Percentiles rank a stretch among this genome's conserved stretches.
Conservation (phyloP, 2,888 invertebrate species). For the Drosophila anceps region DNA sequence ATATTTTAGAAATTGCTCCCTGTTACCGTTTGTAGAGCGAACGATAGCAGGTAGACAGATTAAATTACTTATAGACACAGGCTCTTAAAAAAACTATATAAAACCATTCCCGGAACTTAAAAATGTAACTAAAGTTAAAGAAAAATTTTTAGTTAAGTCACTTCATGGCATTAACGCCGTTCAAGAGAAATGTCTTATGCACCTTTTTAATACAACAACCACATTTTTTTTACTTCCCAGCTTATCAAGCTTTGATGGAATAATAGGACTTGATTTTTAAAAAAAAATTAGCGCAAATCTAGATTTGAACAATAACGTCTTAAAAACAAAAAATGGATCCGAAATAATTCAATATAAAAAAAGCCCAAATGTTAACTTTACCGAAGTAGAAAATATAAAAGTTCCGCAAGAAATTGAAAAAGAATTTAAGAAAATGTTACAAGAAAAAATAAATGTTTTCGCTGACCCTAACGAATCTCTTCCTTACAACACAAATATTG, state of each 20-base stretch:
- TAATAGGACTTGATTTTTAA: background rate
- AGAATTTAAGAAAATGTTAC: background rate
- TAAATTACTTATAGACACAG: background rate
- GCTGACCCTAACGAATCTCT: background rate
- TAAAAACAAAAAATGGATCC: background rate
- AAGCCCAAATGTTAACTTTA: background rate
- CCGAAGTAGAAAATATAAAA: background rate
- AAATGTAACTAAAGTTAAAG: too few species aligned
- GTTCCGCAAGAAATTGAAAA: background rate
- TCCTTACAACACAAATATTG: background rate
- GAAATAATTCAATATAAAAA: background rate
- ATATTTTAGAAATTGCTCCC: background rate
- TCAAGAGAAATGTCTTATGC: too few species aligned
- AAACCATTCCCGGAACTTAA: background rate
- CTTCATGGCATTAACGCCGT: too few species aligned
- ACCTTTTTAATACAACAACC: too few species aligned
- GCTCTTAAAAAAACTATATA: background rate
- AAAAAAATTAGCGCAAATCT: background rate
- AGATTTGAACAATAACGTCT: background rate
- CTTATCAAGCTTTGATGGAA: too few species aligned
- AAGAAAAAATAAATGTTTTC: background rate
- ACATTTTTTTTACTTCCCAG: too few species aligned
- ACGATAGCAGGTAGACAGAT: background rate
- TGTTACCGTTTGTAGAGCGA: conserved; percentile 1
- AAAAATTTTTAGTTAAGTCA: background rate